Percentiles rank a stretch among this genome's conserved stretches.
phyloP scores from a whole-genome alignment of 2,888 invertebrate genomes.

The Epirrhoe tristata region DNA sequence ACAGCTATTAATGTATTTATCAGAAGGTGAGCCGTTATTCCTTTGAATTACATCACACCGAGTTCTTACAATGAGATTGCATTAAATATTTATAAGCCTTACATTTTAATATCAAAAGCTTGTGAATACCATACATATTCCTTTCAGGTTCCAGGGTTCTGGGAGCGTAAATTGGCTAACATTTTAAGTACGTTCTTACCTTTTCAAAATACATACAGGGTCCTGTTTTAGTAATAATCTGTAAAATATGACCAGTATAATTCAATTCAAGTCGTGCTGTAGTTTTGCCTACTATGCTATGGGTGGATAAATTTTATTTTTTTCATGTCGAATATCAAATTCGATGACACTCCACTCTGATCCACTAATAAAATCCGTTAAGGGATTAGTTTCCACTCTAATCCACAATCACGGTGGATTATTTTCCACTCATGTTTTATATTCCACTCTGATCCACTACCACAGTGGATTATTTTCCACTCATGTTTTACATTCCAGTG shows the following conservation, averaged over 20 bases:
- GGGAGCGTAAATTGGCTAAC: conserved; percentile 40
- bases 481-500: too few species aligned
- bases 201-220: conserved; percentile 32
- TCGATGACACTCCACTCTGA: too few species aligned
- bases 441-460: too few species aligned
- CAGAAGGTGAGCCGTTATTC: conserved; percentile 33
- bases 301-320: too few species aligned
- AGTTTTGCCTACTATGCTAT: too few species aligned
- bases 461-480: too few species aligned
- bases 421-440: too few species aligned
- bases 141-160: conserved; percentile 44
- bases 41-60: conserved; percentile 55
- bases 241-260: background rate
- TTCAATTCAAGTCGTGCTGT: too few species aligned
- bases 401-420: too few species aligned
- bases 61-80: conserved; percentile 66
- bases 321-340: too few species aligned
- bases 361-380: too few species aligned
- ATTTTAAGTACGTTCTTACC: conserved; percentile 33
- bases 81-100: conserved; percentile 72
- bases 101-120: conserved; percentile 72
- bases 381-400: too few species aligned
- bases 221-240: background rate
- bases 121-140: conserved; percentile 62
- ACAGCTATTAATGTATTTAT: conserved; percentile 40